Evolutionary conservation across 2,888 invertebrate species (phyloP).

Genomic region (Agrilus mali): DNA sequence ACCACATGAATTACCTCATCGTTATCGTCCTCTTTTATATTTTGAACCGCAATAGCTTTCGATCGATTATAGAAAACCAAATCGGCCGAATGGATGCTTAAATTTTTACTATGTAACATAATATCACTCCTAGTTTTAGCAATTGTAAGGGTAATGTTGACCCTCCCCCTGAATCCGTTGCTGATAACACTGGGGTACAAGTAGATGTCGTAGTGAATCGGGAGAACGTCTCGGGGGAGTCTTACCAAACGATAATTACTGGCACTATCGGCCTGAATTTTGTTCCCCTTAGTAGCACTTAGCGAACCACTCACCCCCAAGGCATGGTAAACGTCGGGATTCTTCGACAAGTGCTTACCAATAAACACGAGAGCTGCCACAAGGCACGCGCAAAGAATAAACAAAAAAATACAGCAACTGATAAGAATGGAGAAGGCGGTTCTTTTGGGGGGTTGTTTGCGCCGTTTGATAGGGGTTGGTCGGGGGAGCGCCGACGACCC

Average conservation of each 20-base stretch:
- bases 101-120: constrained; percentile 24
- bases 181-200: constrained; percentile 48
- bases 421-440: constrained; percentile 16
- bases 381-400: constrained; percentile 26
- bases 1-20: constrained; percentile 24
- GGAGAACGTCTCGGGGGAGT: constrained; percentile 44
- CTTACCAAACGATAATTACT: constrained; percentile 28
- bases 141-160: constrained; percentile 25
- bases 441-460: no score
- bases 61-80: constrained; percentile 14
- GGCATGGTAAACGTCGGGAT: not conserved
- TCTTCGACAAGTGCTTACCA: constrained; percentile 20
- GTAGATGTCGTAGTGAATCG: constrained; percentile 49
- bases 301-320: not conserved
- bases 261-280: not conserved
- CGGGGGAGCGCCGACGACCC: no score
- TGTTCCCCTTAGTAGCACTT: not conserved
- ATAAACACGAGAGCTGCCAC: constrained; percentile 28
- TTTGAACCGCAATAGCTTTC: constrained; percentile 16
- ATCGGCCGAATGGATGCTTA: constrained; percentile 20
- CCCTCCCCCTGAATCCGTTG: constrained; percentile 46
- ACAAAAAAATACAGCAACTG: constrained; percentile 28
- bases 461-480: no score
- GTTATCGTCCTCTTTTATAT: constrained; percentile 20
- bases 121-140: constrained; percentile 15